A percentile compares a stretch with the other conserved stretches of the same genome.
Evolutionary conservation across 2,888 invertebrate species (phyloP).

Genomic region (Lottia scabra): DNA sequence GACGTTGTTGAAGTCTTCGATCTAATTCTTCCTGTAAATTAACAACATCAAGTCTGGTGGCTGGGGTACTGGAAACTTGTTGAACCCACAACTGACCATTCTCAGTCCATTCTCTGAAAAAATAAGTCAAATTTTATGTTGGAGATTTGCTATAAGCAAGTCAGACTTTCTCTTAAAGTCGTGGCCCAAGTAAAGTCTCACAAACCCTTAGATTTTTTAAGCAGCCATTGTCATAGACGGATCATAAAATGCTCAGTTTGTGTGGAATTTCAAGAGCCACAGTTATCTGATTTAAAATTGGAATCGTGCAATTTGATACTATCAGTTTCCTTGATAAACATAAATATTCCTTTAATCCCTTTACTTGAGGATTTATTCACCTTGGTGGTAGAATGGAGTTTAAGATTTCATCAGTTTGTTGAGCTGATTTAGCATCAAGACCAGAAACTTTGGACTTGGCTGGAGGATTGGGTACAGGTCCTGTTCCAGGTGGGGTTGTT

Average conservation of each 20-base stretch:
- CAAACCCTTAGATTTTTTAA: too few species aligned
- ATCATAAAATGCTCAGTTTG: too few species aligned
- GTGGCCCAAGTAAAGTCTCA: too few species aligned
- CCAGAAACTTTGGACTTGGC: conserved; percentile 60
- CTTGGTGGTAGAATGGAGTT: conserved; percentile 92
- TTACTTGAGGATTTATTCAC: conserved; percentile 34
- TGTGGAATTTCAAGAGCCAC: too few species aligned
- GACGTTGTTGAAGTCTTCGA: conserved; percentile 87
- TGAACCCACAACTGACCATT: conserved; percentile 82
- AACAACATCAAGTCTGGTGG: conserved; percentile 94
- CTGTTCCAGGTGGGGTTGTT: conserved; percentile 53
- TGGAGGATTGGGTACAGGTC: conserved; percentile 65
- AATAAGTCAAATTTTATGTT: neutral
- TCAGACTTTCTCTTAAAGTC: too few species aligned
- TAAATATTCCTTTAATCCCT: neutral
- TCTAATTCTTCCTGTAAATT: conserved; percentile 97
- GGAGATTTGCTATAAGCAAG: too few species aligned
- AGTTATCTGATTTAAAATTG: too few species aligned
- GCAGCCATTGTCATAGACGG: too few species aligned
- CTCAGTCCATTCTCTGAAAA: conserved; percentile 87
- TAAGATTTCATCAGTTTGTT: conserved; percentile 90
- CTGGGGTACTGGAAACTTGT: conserved; percentile 94
- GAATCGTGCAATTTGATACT: too few species aligned
- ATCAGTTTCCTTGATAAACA: too few species aligned
- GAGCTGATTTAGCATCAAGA: conserved; percentile 66